These are phyloP conservation scores for Harmothoe impar DNA, from an alignment of 2,888 invertebrate genomes.

Conservation along the genomic window DNA sequence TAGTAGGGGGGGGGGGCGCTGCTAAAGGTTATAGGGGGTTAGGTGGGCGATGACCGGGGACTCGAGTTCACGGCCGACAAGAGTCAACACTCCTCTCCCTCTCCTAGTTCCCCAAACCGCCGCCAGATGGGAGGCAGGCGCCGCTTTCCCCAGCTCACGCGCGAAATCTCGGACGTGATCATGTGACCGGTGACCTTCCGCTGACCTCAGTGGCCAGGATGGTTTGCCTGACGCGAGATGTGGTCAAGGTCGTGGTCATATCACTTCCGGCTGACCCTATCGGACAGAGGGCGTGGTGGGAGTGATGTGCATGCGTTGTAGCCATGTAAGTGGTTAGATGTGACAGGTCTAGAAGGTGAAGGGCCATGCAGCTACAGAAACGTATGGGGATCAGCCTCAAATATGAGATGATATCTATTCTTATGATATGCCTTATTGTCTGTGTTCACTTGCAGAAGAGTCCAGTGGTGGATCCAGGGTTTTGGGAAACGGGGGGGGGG, in stretches of 20 bases:
- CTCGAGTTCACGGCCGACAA: not conserved
- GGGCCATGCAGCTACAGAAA: too few relatives aligned
- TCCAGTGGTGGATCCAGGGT: too few relatives aligned
- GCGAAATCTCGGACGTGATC: conserved; percentile 35
- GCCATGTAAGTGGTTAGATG: not conserved
- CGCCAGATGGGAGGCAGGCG: conserved; percentile 40
- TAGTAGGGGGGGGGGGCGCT: not conserved
- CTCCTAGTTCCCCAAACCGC: not conserved
- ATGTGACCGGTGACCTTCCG: conserved; percentile 21
- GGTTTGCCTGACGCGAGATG: conserved; percentile 25
- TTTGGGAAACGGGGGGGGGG: too few relatives aligned
- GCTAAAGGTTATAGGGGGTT: not conserved
- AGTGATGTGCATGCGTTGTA: not conserved
- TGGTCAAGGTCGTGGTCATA: conserved; percentile 30
- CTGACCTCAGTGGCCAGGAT: conserved; percentile 23
- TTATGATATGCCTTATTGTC: too few relatives aligned
- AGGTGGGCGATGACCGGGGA: conserved; percentile 10
- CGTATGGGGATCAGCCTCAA: too few relatives aligned
- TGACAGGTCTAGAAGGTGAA: not conserved
- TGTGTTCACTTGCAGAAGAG: too few relatives aligned
- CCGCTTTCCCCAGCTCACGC: not conserved
- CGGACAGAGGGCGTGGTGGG: not conserved
- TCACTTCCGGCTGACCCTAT: conserved; percentile 25
- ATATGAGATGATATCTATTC: too few relatives aligned
- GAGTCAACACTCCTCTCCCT: conserved; percentile 15